Evolutionary conservation across 2,113 vertebrate genomes (phyloP), one percentile per base, ranked within the genome.

Genomic region (Pardalotus punctatus): DNA sequence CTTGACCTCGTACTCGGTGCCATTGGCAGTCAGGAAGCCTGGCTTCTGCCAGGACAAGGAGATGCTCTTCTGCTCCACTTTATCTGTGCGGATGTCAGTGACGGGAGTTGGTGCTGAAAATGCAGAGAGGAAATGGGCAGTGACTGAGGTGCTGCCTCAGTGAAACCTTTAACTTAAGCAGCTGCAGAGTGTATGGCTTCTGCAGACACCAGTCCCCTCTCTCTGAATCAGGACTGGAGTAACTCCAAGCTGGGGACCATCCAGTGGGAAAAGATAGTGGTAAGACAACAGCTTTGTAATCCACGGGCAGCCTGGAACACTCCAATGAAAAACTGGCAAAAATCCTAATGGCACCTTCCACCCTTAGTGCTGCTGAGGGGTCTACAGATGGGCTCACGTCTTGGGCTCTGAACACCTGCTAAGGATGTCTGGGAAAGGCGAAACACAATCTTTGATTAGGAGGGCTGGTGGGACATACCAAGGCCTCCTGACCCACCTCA

Each of bases 1-100:
- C 71, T 99, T 99, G 97, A 99, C 98, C 96, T 99, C 99, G 0
- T 99, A 99, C 87, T 99, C 99, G 0, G 98, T 99, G 97, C 98
- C 92, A 12, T 99, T 99, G 97, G 97, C 72, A 66, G 86, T 15
- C 0, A 97, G 96, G 42, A 98, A 89, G 19, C 95, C 93, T 0
- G 98, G 98, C 87, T 99, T 97, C 90, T 98, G 98, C 99, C 99
- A 99, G 0, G 98, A 98, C 98, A 99, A 43, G 27, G 98, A 98
- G 38, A 99, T 53, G 13, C 99, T 99, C 97, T 98, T 99, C 97
- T 99, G 98, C 56, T 99, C 99, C 12, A 99, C 98, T 77, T 97
- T 98, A 84, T 99, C 99, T 0, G 97, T 98, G 70, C 97, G 98
- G 94, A 99, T 98, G 96, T 98, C 98, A 3, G 98, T 98, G 96